These are phyloP conservation scores for Machimus atricapillus DNA, from an alignment of 2,888 invertebrate species.

Conservation along the genomic window DNA sequence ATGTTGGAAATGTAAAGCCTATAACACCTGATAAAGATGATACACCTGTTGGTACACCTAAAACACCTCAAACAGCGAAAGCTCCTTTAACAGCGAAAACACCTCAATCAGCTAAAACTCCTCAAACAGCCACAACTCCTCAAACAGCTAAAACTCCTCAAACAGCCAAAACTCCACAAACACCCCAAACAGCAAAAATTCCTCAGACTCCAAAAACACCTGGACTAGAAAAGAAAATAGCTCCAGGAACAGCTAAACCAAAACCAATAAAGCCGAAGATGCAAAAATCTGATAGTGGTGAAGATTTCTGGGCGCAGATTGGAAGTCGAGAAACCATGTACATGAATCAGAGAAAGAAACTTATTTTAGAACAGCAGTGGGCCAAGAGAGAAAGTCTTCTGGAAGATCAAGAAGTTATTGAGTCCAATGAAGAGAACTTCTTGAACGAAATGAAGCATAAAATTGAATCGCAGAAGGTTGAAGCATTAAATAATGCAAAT, in stretches of 20 bases:
- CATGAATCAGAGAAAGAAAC: constrained; percentile 66
- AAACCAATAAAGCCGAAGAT: constrained; percentile 45
- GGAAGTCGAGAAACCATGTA: constrained; percentile 72
- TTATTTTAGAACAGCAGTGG: constrained; percentile 61
- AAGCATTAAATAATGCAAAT: constrained; percentile 49
- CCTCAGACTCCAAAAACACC: neutral
- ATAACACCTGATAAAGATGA: neutral
- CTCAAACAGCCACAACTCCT: neutral
- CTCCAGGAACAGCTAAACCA: constrained; percentile 27
- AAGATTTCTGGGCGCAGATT: constrained; percentile 72
- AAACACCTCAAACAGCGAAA: neutral
- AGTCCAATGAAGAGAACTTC: neutral
- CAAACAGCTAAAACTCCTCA: neutral
- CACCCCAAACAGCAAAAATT: neutral
- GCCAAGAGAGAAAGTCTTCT: constrained; percentile 47
- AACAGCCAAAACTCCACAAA: neutral
- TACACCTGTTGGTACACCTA: neutral
- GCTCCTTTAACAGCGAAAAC: neutral
- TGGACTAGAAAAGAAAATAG: neutral
- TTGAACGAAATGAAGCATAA: constrained; percentile 49
- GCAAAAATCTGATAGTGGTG: constrained; percentile 58
- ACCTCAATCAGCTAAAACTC: neutral
- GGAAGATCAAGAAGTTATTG: constrained; percentile 38
- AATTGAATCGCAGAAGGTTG: constrained; percentile 46
- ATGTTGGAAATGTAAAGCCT: neutral